A percentile compares a stretch with the other conserved stretches of the same genome.
Conservation (phyloP, 2,888 invertebrate species). For the Dione vanillae region DNA sequence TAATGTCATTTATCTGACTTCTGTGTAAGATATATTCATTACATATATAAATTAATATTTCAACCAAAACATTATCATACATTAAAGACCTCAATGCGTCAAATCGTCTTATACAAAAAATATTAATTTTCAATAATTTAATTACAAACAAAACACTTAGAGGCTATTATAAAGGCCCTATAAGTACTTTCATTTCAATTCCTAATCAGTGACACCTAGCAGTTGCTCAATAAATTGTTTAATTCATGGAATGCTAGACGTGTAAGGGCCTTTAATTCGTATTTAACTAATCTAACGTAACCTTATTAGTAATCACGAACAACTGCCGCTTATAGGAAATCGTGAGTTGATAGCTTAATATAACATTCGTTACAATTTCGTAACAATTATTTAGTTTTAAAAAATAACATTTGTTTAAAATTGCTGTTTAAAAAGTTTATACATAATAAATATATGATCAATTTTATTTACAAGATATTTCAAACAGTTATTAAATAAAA, state of each 20-base stretch:
- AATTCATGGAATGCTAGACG: slow-evolving; percentile 41
- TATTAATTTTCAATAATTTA: neutral
- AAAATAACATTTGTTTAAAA: neutral
- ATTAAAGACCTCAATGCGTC: too few species aligned
- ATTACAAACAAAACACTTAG: neutral
- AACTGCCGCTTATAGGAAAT: slow-evolving; percentile 40
- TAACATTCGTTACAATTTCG: slow-evolving; percentile 34
- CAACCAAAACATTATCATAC: too few species aligned
- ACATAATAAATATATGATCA: neutral
- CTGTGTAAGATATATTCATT: too few species aligned
- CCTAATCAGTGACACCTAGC: neutral
- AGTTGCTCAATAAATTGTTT: slow-evolving; percentile 36
- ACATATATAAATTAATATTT: too few species aligned
- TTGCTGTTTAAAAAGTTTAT: neutral
- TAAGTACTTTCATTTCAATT: slow-evolving; percentile 30
- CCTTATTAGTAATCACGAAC: slow-evolving; percentile 45
- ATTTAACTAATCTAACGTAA: slow-evolving; percentile 42
- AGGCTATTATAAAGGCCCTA: too few species aligned
- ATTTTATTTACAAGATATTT: neutral
- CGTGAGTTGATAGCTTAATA: slow-evolving; percentile 42
- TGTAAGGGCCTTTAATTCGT: slow-evolving; percentile 39
- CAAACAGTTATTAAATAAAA: neutral
- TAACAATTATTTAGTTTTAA: neutral
- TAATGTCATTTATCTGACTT: too few species aligned
- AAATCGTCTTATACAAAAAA: neutral